A percentile compares a stretch with the other conserved stretches of the same genome.
These are phyloP conservation scores for Plectrocnemia conspersa DNA, from an alignment of 1,140 invertebrate species.

Conservation along the genomic window DNA sequence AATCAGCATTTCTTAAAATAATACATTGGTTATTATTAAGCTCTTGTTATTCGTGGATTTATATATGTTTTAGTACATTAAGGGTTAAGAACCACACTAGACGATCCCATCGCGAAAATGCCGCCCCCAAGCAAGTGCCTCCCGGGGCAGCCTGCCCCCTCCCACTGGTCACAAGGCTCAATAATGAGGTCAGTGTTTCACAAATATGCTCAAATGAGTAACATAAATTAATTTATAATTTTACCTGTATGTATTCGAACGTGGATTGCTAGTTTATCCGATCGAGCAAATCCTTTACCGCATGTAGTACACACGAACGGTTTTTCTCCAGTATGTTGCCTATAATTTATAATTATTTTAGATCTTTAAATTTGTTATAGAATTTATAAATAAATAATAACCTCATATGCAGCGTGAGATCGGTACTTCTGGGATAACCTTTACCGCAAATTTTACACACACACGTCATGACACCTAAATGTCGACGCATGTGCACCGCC, in stretches of 20 bases:
- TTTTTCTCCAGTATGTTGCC: slow-evolving; percentile 46
- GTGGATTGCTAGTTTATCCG: slow-evolving; percentile 40
- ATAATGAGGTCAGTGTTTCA: neutral
- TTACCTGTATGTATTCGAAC: slow-evolving; percentile 39
- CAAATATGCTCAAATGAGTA: slow-evolving; percentile 6
- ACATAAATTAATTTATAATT: slow-evolving; percentile 1
- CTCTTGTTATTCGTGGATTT: no score
- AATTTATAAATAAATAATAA: slow-evolving; percentile 19
- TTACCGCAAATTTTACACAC: slow-evolving; percentile 60
- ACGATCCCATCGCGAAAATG: no score
- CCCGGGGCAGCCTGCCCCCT: no score
- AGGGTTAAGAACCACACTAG: no score
- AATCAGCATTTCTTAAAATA: no score
- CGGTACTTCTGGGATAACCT: slow-evolving; percentile 60
- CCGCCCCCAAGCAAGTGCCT: no score
- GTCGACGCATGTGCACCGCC: slow-evolving; percentile 55
- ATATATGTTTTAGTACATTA: no score
- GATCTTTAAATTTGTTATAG: neutral
- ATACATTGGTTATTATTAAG: no score
- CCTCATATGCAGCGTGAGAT: slow-evolving; percentile 46
- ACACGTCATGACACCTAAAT: slow-evolving; percentile 56
- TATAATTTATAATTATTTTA: slow-evolving; percentile 36
- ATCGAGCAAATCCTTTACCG: slow-evolving; percentile 35
- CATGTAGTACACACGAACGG: slow-evolving; percentile 41
- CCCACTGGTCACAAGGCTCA: no score